Base-by-base conservation (phyloP, 1,140 invertebrate species). In the Drosophila orosa region DNA sequence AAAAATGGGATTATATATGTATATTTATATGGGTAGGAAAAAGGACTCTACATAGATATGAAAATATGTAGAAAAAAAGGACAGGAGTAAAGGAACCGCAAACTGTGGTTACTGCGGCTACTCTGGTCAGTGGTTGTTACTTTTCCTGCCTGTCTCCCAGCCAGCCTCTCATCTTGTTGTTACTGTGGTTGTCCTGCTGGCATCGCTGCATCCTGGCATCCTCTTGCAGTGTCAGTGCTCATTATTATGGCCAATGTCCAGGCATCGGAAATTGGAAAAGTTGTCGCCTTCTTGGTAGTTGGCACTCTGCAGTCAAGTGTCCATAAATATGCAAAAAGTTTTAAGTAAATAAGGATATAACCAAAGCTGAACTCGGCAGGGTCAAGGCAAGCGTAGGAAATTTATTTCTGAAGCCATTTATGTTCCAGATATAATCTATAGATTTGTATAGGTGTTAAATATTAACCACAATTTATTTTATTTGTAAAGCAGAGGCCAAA, bases 231-330 rank as follows among this genome's bases (percentile, higher is more conserved):
- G 60, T 48, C 69, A 60, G 48, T 57, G 73, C 78, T 85, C 78
- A 85, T 85, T 85, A 85, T 74, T 66, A 79, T 86, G 57, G 79
- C 72, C 67, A 63, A 74, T 65, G 82, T 50, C 74, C 63, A 79
- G 61, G 78, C 45, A 82, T 65, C 82, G 82, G 82, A 85, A 85
- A 87, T 87, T 87, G 82, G 79, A 85, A 87, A 85, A 87, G 61
- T 82, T 85, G 57, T 39, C 33, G 40, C 50, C 9, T 47, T 39
- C 44, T 58, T 59, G 42, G 27, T 59, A 45, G n/a, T 55, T 59
- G 37, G 15, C 54, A 33, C 12, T 57, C 29, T 33, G 13, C 50
- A 73, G 62, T 63, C 45, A 63, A 24, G 47, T 42, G 37, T 54
- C 35, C 55, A 45, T 63, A 35, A 80, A 68, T 33, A 62, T 58